Base-by-base conservation (phyloP, 1,140 invertebrate species). In the Ceratoteleas bidentatus region DNA sequence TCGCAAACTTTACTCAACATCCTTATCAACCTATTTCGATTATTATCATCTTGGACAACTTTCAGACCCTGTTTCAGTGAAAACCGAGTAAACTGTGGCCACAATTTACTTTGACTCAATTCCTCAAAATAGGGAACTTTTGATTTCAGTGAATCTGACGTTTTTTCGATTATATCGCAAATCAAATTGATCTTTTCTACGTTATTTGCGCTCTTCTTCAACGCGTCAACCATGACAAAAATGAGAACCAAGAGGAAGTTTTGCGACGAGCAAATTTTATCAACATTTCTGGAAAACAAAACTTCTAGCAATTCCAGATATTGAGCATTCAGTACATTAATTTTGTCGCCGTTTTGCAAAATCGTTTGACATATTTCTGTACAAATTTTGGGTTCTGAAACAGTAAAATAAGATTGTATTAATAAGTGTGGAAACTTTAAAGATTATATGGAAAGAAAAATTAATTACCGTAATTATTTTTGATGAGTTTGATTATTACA, bases 31-130 rank as follows among this genome's bases (percentile, higher is more conserved):
- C 40, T 87, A 80, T 52, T 89, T 83, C 81, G 85, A 24, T 24
- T 24, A 33, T 84, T 66, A n/a, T 90, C 87, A 36, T 92, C 88
- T 13, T 89, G 91, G 0, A 89, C 88, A 4, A 91, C 85, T 84
- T 94, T 93, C n/a, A 96, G 88, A 2, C 94, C 93, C 70, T 92
- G 89, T 87, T 94, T 95, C 24, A 96, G 88, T 43, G 93, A 92
- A 47, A 92, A 92, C 87, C 95, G 93, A 60, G 93, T 93, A 83
- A 94, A 95, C 57, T 93, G 93, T 13, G 94, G 90, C 93, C 95
- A 95, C 6, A 92, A 92, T 40, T 93, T 88, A 85, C 92, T 93
- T 68, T 92, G 92, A 40, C 83, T 92, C 2, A 94, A 69, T 74
- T 91, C 88, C 40, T 91, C 90, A 72, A 92, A 93, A 5, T 88